Evolutionary conservation across 92 coral and sea anemone species (phyloP).

Genomic region (Pocillopora grandis): DNA sequence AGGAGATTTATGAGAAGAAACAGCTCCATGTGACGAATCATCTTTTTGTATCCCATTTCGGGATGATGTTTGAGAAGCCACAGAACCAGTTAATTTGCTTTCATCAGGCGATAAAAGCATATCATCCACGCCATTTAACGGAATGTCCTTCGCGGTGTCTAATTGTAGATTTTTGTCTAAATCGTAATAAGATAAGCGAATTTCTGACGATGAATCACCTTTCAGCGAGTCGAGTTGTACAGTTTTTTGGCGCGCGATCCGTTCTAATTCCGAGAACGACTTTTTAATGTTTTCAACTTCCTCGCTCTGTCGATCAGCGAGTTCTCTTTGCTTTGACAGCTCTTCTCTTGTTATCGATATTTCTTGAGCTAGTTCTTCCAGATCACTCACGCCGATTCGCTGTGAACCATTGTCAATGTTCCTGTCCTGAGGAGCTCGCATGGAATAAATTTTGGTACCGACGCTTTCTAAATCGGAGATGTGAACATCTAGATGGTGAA

Average conservation of each 20-base stretch:
- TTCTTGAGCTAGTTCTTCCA: conserved; percentile 44
- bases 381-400: neutral
- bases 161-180: conserved; percentile 61
- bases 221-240: conserved; percentile 32
- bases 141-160: conserved; percentile 32
- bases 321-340: conserved; percentile 57
- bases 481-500: conserved; percentile 51
- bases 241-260: conserved; percentile 43
- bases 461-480: conserved; percentile 65
- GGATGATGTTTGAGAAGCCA: neutral
- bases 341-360: conserved; percentile 41
- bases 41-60: conserved; percentile 29
- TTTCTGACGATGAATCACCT: conserved; percentile 41
- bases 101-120: conserved; percentile 2
- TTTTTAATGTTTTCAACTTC: conserved; percentile 50
- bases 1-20: conserved; percentile 8
- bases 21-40: conserved; percentile 14
- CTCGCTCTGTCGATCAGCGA: conserved; percentile 56
- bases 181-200: conserved; percentile 49
- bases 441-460: conserved; percentile 54
- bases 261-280: conserved; percentile 58
- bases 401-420: conserved; percentile 12
- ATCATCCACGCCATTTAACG: neutral
- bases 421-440: conserved; percentile 36
- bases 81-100: conserved; percentile 15